phyloP scores from a whole-genome alignment of 2,113 vertebrate genomes.

The Probosciger aterrimus region DNA sequence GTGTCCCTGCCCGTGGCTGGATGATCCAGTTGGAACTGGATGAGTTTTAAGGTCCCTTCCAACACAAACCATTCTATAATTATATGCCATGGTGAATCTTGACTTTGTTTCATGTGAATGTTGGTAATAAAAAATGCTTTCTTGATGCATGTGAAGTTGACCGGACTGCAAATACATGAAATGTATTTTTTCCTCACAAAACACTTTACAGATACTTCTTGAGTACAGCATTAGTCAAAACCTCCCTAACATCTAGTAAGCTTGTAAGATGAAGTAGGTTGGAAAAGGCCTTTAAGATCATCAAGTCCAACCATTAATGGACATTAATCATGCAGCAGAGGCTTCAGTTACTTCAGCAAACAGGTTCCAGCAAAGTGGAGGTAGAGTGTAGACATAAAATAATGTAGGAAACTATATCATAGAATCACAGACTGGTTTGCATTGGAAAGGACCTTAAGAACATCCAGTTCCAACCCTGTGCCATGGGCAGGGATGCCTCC shows the following conservation, averaged over 20 bases:
- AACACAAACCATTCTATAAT: too few species aligned
- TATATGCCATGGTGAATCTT: neutral
- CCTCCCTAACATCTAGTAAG: neutral
- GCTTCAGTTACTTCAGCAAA: neutral
- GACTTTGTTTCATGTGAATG: neutral
- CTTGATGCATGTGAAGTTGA: neutral
- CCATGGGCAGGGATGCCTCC: neutral
- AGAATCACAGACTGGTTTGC: neutral
- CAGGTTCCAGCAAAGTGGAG: neutral
- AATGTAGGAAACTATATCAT: neutral
- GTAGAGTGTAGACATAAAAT: neutral
- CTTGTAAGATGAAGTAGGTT: neutral
- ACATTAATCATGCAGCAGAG: neutral
- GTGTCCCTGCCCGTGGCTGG: too few species aligned
- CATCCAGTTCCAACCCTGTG: neutral
- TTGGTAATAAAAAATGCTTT: neutral
- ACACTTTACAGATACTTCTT: neutral
- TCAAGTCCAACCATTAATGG: neutral
- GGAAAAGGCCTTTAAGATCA: neutral
- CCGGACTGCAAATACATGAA: neutral
- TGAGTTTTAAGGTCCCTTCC: too few species aligned
- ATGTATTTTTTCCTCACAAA: neutral
- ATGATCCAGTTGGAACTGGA: too few species aligned
- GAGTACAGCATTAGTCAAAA: neutral
- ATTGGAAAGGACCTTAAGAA: neutral